Conservation (phyloP, 2,113 vertebrate genomes). For the Bambusicola thoracicus region DNA sequence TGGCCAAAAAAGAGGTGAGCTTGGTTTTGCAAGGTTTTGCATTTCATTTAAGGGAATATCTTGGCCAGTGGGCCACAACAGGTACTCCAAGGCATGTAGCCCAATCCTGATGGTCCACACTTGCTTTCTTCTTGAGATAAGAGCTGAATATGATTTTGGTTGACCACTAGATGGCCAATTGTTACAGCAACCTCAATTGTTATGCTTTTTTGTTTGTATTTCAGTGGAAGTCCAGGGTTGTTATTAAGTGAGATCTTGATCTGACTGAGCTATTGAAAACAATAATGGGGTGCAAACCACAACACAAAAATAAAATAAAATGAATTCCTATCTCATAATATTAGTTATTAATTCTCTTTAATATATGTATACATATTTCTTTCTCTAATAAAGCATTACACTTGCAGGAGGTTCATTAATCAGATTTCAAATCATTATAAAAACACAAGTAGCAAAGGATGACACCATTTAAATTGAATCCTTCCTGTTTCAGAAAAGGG, state of each 20-base stretch:
- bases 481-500: not conserved
- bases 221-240: accelerated
- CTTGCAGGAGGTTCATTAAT: not conserved
- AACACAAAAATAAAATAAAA: not conserved
- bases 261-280: not conserved
- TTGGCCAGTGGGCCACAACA: accelerated
- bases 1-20: not conserved
- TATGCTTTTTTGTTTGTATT: accelerated
- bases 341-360: not conserved
- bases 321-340: not conserved
- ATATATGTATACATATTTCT: accelerated
- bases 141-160: accelerated
- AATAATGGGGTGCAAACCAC: not conserved
- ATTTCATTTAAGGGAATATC: not conserved
- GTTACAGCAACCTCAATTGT: not conserved
- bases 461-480: not conserved
- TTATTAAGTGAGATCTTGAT: not conserved
- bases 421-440: not conserved
- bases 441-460: not conserved
- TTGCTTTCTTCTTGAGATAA: accelerated
- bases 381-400: not conserved
- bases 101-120: accelerated
- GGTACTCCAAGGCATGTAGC: not conserved
- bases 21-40: not conserved
- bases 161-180: slow-evolving; percentile 57